Base-by-base conservation (phyloP, 1,140 invertebrate genomes). In the Saxidomus purpurata region DNA sequence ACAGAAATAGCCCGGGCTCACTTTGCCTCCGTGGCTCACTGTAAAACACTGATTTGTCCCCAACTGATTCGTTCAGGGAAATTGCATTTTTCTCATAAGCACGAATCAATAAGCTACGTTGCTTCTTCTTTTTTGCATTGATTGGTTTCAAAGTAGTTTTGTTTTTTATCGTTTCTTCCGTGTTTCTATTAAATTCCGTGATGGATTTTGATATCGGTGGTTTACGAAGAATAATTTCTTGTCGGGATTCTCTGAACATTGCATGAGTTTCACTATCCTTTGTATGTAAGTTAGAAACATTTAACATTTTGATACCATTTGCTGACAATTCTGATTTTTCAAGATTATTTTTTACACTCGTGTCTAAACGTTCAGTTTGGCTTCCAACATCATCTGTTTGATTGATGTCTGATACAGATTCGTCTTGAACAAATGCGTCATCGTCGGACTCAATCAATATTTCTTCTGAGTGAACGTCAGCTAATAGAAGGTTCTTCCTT, bases 21-120 rank as follows among this genome's bases (percentile, higher is more conserved):
- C 67, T 71, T n/a, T 28, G 15, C 67, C 67, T 25, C 67, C 67
- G 36, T 71, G 67, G 67, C 25, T 71, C 34, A 38, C 34, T 71
- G 67, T 71, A 71, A n/a, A 71, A 71, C 34, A 22, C 17, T 22
- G 36, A 17, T 19, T 11, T 19, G 4, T 71, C 31, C 1, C 22
- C 11, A n/a, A 9, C 11, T 6, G 8, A 3, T 36, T 22, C 25
- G n/a, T 38, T n/a, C 6, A 71, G 25, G 8, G 67, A 19, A 38
- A 38, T 19, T 28, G 67, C 31, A 71, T n/a, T 71, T 38, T 38
- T 38, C 34, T 36, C 17, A 36, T 71, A 19, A 15, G 11, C 6
- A 19, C 34, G 34, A 40, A 0, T 71, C 11, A 71, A n/a, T 17
- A 38, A 31, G 19, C 31, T 19, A 31, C 31, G 9, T n/a, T 38